Conservation (phyloP, 2,888 invertebrate genomes). For the Dysmachus trigonus region DNA sequence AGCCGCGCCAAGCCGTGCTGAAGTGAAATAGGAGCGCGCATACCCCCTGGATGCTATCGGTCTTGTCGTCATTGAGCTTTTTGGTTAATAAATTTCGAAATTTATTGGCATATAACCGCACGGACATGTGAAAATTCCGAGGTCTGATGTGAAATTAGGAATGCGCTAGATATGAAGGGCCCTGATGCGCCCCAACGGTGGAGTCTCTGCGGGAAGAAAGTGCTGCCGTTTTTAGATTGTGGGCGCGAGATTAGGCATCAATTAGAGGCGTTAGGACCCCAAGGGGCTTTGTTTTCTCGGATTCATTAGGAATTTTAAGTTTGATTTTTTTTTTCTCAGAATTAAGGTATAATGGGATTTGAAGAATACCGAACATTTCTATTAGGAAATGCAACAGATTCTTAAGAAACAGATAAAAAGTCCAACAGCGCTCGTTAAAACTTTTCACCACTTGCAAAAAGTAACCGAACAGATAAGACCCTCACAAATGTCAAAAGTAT, state of each 20-base stretch:
- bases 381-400: not conserved
- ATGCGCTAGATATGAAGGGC: not conserved
- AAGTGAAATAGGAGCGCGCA: not conserved
- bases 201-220: not conserved
- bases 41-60: not conserved
- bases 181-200: not conserved
- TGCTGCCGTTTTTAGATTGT: not conserved
- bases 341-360: not conserved
- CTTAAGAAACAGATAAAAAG: no score
- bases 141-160: not conserved
- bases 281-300: not conserved
- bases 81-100: conserved; percentile 49
- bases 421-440: no score
- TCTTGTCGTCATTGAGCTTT: conserved; percentile 44
- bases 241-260: not conserved
- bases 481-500: no score
- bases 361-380: not conserved
- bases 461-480: no score
- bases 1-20: not conserved
- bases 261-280: not conserved
- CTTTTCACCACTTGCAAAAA: no score
- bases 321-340: not conserved
- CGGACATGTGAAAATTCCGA: conserved; percentile 9
- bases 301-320: not conserved
- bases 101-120: conserved; percentile 46